phyloP scores from a whole-genome alignment of 2,113 vertebrate genomes.

The Pogonocichla stellata region DNA sequence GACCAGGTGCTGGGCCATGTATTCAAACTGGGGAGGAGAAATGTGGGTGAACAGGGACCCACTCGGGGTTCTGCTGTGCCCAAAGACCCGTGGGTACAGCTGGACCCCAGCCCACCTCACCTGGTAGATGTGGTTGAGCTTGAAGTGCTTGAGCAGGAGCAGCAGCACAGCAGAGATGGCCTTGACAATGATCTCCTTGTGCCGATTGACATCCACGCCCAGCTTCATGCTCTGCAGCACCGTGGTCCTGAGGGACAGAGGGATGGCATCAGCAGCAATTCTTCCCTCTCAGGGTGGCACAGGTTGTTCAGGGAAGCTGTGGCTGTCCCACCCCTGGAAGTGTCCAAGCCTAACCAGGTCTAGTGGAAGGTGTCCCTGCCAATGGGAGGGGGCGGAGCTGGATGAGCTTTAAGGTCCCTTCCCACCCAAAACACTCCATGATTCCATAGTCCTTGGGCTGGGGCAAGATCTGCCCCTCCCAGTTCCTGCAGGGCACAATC shows the following conservation, averaged over 20 bases:
- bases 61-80: background rate
- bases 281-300: background rate
- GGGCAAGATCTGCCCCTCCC: background rate
- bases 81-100: fast-evolving
- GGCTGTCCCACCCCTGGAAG: background rate
- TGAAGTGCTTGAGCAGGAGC: slow-evolving; percentile 96
- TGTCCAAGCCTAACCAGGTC: background rate
- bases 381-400: background rate
- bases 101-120: slow-evolving; percentile 44
- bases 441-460: background rate
- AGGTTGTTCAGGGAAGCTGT: background rate
- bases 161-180: slow-evolving; percentile 95
- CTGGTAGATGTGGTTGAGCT: slow-evolving; percentile 97
- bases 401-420: background rate
- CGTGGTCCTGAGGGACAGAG: slow-evolving; percentile 81
- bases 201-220: slow-evolving; percentile 94
- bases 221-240: slow-evolving; percentile 99
- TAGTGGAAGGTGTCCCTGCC: background rate
- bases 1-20: slow-evolving; percentile 98
- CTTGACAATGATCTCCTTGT: slow-evolving; percentile 98
- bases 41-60: background rate
- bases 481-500: background rate
- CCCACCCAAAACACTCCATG: background rate
- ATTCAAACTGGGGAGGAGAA: slow-evolving; percentile 87
- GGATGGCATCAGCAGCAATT: background rate